Percentiles rank a stretch among this genome's conserved stretches.
These are phyloP conservation scores for Theocolax elegans DNA, from an alignment of 1,140 invertebrate species.

Conservation along the genomic window DNA sequence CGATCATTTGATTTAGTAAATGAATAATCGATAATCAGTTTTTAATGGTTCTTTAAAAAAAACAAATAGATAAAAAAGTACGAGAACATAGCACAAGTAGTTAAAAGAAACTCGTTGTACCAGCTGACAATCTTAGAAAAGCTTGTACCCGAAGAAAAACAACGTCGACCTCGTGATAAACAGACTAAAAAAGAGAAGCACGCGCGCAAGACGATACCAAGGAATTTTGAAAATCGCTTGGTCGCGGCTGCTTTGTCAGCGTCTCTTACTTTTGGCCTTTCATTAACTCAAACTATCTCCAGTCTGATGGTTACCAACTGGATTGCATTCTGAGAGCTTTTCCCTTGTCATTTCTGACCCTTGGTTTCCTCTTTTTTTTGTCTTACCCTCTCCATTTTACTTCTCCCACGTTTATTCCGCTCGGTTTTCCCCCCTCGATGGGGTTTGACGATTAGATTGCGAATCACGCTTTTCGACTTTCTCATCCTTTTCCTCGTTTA, in stretches of 20 bases:
- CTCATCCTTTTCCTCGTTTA: slow-evolving; percentile 1
- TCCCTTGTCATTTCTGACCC: slow-evolving; percentile 28
- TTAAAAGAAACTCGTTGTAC: no score
- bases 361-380: neutral
- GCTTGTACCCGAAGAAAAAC: no score
- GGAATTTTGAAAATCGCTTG: no score
- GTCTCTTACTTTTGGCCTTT: slow-evolving; percentile 51
- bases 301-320: slow-evolving; percentile 53
- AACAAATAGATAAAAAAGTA: no score
- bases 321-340: slow-evolving; percentile 55
- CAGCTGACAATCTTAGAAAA: no score
- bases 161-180: no score
- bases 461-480: slow-evolving; percentile 29
- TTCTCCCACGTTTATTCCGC: neutral
- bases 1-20: no score
- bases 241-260: slow-evolving; percentile 60
- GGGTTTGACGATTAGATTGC: slow-evolving; percentile 38
- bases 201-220: no score
- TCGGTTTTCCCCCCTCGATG: neutral
- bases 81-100: no score
- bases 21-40: no score
- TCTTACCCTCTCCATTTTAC: slow-evolving; percentile 25
- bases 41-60: no score
- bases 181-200: no score
- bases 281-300: slow-evolving; percentile 58